These are phyloP conservation scores for Megamerina dolium DNA, from an alignment of 2,888 invertebrate species.

Conservation along the genomic window DNA sequence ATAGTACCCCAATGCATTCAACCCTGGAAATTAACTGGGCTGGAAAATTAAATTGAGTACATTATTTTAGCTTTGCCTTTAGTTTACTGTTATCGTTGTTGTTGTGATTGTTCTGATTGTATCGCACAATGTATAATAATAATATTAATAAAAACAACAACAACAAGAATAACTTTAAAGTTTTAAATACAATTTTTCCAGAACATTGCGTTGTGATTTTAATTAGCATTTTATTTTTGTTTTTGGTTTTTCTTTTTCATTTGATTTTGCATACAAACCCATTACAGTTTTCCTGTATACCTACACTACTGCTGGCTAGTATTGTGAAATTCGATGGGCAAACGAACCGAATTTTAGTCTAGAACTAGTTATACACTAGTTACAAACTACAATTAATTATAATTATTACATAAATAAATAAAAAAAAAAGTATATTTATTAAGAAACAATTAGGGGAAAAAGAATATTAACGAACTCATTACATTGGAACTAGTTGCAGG, in stretches of 20 bases:
- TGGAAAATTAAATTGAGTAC: constrained; percentile 42
- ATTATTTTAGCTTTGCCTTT: constrained; percentile 8
- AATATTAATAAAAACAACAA: constrained; percentile 14
- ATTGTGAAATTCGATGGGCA: too few species aligned
- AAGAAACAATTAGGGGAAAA: too few species aligned
- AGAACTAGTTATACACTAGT: too few species aligned
- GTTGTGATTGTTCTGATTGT: not conserved
- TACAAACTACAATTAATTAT: too few species aligned
- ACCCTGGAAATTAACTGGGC: constrained; percentile 31
- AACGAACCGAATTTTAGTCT: too few species aligned
- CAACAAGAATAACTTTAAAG: constrained; percentile 21
- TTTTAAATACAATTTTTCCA: constrained; percentile 36
- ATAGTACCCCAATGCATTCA: constrained; percentile 9
- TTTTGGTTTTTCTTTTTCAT: not conserved
- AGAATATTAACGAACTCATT: too few species aligned
- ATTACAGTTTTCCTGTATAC: too few species aligned
- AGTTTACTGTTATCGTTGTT: constrained; percentile 11
- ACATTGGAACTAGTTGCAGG: too few species aligned
- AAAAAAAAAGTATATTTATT: too few species aligned
- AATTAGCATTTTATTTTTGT: constrained; percentile 24
- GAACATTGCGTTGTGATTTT: constrained; percentile 37
- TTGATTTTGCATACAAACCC: too few species aligned
- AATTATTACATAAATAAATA: too few species aligned
- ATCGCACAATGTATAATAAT: constrained; percentile 18
- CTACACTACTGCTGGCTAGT: too few species aligned